A percentile compares a stretch with the other conserved stretches of the same genome.
Evolutionary conservation across 2,888 invertebrate species (phyloP).

Genomic region (Teinopalpus imperialis): DNA sequence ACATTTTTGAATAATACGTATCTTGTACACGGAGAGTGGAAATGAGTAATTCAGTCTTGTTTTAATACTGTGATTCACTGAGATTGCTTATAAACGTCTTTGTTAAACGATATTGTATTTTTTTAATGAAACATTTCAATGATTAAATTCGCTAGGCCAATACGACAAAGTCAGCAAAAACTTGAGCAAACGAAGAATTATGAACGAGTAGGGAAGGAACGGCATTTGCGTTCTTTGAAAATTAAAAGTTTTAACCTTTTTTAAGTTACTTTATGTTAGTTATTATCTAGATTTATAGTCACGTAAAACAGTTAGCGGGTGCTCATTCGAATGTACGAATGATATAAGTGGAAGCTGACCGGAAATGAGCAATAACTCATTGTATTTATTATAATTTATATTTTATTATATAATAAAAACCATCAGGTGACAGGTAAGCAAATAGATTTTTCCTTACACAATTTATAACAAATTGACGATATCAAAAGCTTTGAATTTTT

Average conservation of each 20-base stretch:
- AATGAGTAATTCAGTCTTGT: constrained; percentile 40
- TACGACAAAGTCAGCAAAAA: constrained; percentile 25
- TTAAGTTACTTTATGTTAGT: constrained; percentile 17
- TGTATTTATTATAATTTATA: too few species aligned
- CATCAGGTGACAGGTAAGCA: too few species aligned
- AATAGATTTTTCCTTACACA: too few species aligned
- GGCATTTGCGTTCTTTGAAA: constrained; percentile 23
- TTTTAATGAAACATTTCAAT: constrained; percentile 22
- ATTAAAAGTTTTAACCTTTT: constrained; percentile 25
- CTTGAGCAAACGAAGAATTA: constrained; percentile 26
- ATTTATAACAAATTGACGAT: too few species aligned
- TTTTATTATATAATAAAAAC: too few species aligned
- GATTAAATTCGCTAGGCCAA: constrained; percentile 20
- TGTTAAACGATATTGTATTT: constrained; percentile 25
- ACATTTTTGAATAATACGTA: constrained; percentile 40
- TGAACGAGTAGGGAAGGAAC: constrained; percentile 26
- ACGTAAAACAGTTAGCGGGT: constrained; percentile 10
- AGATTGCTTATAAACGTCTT: constrained; percentile 29
- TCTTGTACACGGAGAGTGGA: constrained; percentile 31
- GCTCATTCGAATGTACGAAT: constrained; percentile 10
- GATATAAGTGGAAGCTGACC: constrained; percentile 2
- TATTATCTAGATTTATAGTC: constrained; percentile 15
- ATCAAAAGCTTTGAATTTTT: too few species aligned
- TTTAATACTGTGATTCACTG: constrained; percentile 38
- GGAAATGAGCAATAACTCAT: constrained; percentile 6